A percentile compares a stretch with the other conserved stretches of the same genome.
These are phyloP conservation scores for Recurvirostra avosetta DNA, from an alignment of 2,113 vertebrate species.

Conservation along the genomic window DNA sequence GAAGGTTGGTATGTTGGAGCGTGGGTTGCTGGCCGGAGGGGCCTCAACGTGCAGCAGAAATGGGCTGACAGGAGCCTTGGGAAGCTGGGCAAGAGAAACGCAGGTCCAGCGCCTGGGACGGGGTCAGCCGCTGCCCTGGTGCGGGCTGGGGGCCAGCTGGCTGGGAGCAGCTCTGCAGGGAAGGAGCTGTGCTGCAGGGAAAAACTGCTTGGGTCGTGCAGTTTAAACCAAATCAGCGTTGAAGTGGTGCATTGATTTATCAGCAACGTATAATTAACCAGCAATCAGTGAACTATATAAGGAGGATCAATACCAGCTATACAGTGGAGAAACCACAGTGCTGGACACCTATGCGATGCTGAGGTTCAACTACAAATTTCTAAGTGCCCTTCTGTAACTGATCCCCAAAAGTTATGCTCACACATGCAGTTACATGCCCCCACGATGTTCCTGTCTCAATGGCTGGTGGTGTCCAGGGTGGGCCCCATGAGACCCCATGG, in stretches of 20 bases:
- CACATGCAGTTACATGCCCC: fast-evolving
- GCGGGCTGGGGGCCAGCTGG: background rate
- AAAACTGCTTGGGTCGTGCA: background rate
- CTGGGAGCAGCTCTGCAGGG: background rate
- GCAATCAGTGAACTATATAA: conserved; percentile 5
- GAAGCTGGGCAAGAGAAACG: background rate
- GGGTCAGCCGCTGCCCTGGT: background rate
- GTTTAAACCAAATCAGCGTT: background rate
- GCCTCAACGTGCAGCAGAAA: background rate
- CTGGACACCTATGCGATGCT: background rate
- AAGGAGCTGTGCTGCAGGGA: background rate
- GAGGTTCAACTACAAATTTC: background rate
- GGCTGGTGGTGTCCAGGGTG: background rate
- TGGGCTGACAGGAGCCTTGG: background rate
- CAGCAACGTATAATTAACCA: background rate
- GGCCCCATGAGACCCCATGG: fast-evolving
- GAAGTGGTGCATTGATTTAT: conserved; percentile 9
- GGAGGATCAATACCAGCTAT: background rate
- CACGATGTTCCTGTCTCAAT: background rate
- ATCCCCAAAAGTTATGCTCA: background rate
- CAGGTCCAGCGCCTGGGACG: background rate
- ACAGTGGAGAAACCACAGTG: background rate
- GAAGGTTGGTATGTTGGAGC: background rate
- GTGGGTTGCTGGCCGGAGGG: background rate
- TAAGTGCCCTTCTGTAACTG: background rate